Evolutionary conservation across 92 coral and sea anemone genomes (phyloP).

Genomic region (Isaurus tuberculatus): DNA sequence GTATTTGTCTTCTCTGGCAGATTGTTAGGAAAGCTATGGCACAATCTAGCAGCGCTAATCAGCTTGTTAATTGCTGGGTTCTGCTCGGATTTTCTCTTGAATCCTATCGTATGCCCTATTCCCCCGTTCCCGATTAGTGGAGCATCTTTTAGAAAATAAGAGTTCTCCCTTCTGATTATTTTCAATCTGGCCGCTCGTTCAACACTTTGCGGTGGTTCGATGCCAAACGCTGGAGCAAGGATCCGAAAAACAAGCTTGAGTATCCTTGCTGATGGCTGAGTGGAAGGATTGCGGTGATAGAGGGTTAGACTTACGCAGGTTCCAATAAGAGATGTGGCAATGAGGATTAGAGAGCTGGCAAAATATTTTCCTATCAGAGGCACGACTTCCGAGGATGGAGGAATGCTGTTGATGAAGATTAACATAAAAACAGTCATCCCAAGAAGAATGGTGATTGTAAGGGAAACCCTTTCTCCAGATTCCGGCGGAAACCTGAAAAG

Average conservation of each 20-base stretch:
- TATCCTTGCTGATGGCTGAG: slow-evolving; percentile 65
- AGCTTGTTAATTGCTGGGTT: slow-evolving; percentile 17
- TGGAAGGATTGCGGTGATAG: slow-evolving; percentile 74
- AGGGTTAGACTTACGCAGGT: slow-evolving; percentile 72
- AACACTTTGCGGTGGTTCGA: slow-evolving; percentile 54
- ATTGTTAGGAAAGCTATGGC: slow-evolving; percentile 38
- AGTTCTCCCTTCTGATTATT: neutral
- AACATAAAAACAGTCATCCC: slow-evolving; percentile 86
- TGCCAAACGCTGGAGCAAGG: slow-evolving; percentile 69
- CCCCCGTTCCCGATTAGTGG: slow-evolving; percentile 22
- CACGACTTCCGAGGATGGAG: slow-evolving; percentile 79
- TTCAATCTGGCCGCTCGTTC: neutral
- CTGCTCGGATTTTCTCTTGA: neutral
- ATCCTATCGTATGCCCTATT: slow-evolving; percentile 14
- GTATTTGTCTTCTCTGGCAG: slow-evolving; percentile 19
- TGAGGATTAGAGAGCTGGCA: slow-evolving; percentile 72
- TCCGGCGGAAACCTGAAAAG: slow-evolving; percentile 74
- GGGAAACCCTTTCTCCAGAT: slow-evolving; percentile 78
- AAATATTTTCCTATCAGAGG: slow-evolving; percentile 82
- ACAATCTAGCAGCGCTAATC: slow-evolving; percentile 35
- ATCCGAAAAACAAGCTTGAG: slow-evolving; percentile 69
- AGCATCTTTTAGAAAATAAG: neutral
- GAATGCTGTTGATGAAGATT: slow-evolving; percentile 78
- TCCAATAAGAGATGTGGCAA: slow-evolving; percentile 70
- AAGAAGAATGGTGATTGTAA: slow-evolving; percentile 76